Base-by-base conservation (phyloP, 2,888 invertebrate species). In the Amphimallon solstitiale region DNA sequence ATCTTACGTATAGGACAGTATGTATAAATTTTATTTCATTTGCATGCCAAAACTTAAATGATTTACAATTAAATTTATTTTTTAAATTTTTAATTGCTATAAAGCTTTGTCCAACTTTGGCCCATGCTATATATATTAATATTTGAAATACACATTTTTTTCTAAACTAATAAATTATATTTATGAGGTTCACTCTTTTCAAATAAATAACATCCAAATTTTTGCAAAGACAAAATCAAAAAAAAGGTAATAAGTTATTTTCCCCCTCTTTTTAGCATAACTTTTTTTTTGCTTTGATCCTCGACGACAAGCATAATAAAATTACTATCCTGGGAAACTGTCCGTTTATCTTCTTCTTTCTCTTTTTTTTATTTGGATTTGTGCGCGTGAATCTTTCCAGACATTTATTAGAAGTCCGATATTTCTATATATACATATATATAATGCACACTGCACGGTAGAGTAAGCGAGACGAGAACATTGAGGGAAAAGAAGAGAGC, bases 201-300 rank as follows among this genome's bases (percentile, higher is more conserved):
- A 29, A 29, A 56, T 56, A 56, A 56, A 56, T 56, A 40, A 40
- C 56, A 23, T 29, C 23, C 40, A 56, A 40, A 40, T 56, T 40
- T 21, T 40, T 3, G 14, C 21, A 56, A 40, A 19, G 14, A 21
- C 21, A 56, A 38, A 56, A 38, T 40, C 35, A 17, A 37, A 37
- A 37, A 48, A n/a, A 9, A 23, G 19, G 48, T 9, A 51, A 21
- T 34, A 12, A 34, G 14, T 9, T 9, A 3, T 23, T 56, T 56
- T 10, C 52, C 17, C 37, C 17, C 19, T 37, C 37, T 17, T 15
- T 37, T 10, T 52, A n/a, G 21, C 35, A 35, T 17, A 0, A 35
- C 12, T 40, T 14, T 21, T 14, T 56, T 9, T 15, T 15, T 51
- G 29, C 34, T 14, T 34, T 17, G 1, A 35, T 35, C 23, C 49